Evolutionary conservation across 2,888 invertebrate genomes (phyloP), one percentile per base, ranked within the genome.

Genomic region (Leptopilina syphax): DNA sequence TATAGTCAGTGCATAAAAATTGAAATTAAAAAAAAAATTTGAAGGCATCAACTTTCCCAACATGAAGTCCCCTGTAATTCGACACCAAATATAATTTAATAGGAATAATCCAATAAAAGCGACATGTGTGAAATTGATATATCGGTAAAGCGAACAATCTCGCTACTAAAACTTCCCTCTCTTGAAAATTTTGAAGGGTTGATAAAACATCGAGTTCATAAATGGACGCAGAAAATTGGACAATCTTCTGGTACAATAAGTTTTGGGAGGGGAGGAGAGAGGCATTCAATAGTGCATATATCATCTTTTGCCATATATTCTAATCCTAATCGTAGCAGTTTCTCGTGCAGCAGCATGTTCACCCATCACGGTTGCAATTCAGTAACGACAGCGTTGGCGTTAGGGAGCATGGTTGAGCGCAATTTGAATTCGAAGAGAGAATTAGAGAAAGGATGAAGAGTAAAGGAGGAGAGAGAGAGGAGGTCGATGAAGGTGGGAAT

Each of bases 401-500:
- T 7, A 54, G 70, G 47, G 70, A 73, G 27, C 27, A 54, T 73
- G 70, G 70, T 73, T 73, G 54, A 57, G 70, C 54, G 34, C 73
- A 73, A 73, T 73, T 73, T 73, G 73, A 73, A 73, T 73, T 73
- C 73, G 73, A 73, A 73, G 73, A 73, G 73, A 73, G 73, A 73
- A 73, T 73, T 73, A 57, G 73, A 73, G 73, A 9, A 24, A 24
- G 63, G 63, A 63, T 63, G 63, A 63, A 63, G 63, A 24, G 63
- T 24, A 63, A 63, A 60, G 60, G 7, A 60, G 12, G 18, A 60
- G 60, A 18, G 60, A 57, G 60, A 60, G 60, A 60, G 60, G n/a
- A 60, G 60, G 18, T n/a, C 3, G 3, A 8, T 34, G 12, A 70
- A 8, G 41, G 66, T n/a, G 66, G 54, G 27, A 8, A 13, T 10